Evolutionary conservation across 2,888 invertebrate genomes (phyloP), one percentile per base, ranked within the genome.

Genomic region (Sinopyrophorus schimmeli): DNA sequence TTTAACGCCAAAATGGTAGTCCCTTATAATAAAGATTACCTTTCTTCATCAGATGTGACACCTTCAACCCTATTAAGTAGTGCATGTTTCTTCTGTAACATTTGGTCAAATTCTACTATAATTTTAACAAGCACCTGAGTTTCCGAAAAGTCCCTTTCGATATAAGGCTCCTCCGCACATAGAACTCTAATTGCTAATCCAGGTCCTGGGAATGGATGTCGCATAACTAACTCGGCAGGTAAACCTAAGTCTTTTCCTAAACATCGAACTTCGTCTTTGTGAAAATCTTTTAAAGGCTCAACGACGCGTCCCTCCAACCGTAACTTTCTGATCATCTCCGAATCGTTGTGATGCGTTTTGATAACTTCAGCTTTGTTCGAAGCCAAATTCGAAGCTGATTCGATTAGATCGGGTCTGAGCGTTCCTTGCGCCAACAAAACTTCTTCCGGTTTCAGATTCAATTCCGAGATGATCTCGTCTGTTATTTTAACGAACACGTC

Each of bases 331-430:
- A 99, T 94, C 46, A 98, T 79, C 69, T 93, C 94, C 6, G 95
- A 96, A 75, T 99, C 99, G 74, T 99, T 99, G 79, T 99, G 99
- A 75, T 99, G 99, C 15, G 99, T 99, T 78, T 99, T 99, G 69
- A 99, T 99, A 16, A 89, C 89, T 65, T 95, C 92, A 1, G 99
- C 99, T 76, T 91, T 91, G 62, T 73, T 80, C 60, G 89, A 94
- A n/a, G 63, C 72, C 64, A 93, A 68, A 50, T 80, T 74, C 2
- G 95, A 96, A 4, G 98, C 98, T 9, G 96, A 97, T 77, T 99
- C 99, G 67, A 99, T 99, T 62, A 99, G 80, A 77, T 99, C 99
- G 24, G 99, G 98, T 70, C 99, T 78, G 10, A 99, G 81, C 0
- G 98, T 99, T 48, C 98, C 97, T 74, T 97, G 96, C 1, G 91